Percentiles rank a stretch among this genome's conserved stretches.
Conservation (phyloP, 2,888 invertebrate genomes). For the Dryadula phaetusa region DNA sequence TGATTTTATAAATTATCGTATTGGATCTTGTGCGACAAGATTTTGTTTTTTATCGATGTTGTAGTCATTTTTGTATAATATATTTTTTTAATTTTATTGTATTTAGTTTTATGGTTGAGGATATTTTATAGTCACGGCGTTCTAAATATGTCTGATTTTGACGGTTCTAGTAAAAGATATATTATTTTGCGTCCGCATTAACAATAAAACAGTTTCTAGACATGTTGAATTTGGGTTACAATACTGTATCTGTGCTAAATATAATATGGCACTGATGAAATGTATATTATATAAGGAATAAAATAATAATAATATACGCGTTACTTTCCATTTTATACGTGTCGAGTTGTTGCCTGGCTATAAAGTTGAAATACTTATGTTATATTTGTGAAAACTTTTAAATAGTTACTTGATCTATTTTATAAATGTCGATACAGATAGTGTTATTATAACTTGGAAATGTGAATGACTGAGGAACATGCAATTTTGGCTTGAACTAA, state of each 20-base stretch:
- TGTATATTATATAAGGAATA: slow-evolving; percentile 11
- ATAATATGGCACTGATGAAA: not conserved
- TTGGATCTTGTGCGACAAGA: slow-evolving; percentile 80
- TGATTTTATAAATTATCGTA: slow-evolving; percentile 73
- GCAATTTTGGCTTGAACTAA: not conserved
- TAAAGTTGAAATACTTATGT: slow-evolving; percentile 24
- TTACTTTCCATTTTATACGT: not conserved
- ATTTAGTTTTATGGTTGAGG: slow-evolving; percentile 1
- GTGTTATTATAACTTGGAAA: slow-evolving; percentile 17
- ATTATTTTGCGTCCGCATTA: not conserved
- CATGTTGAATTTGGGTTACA: slow-evolving; percentile 9
- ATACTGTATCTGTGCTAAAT: not conserved
- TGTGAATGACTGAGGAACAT: slow-evolving; percentile 13
- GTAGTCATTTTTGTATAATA: slow-evolving; percentile 31
- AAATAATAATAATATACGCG: not conserved
- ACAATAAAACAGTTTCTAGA: not conserved
- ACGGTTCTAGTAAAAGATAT: not conserved
- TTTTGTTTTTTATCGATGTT: slow-evolving; percentile 48
- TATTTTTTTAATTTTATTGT: slow-evolving; percentile 24
- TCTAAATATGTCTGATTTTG: not conserved
- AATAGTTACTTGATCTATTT: slow-evolving; percentile 25
- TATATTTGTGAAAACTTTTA: slow-evolving; percentile 28
- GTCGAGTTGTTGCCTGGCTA: slow-evolving; percentile 13
- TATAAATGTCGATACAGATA: slow-evolving; percentile 14
- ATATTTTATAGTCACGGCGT: not conserved